A percentile compares a stretch with the other conserved stretches of the same genome.
Conservation (phyloP, 2,888 invertebrate genomes). For the Ophion slaviceki region DNA sequence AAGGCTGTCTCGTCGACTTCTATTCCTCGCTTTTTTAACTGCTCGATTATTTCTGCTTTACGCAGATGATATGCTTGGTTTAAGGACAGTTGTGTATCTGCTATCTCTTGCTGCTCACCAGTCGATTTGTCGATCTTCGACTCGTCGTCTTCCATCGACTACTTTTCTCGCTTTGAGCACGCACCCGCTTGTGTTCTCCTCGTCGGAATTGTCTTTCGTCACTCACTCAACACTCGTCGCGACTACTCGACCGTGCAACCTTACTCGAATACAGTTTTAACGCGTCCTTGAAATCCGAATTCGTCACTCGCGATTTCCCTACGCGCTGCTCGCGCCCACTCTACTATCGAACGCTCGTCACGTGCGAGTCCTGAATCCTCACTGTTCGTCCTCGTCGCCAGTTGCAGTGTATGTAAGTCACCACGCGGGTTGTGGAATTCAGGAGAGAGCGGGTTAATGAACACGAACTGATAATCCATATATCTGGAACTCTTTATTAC, state of each 20-base stretch:
- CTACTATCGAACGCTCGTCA: no score
- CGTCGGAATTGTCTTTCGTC: conserved; percentile 29
- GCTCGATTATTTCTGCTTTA: conserved; percentile 42
- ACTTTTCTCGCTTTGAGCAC: conserved; percentile 20
- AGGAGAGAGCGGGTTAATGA: no score
- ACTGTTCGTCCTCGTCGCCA: no score
- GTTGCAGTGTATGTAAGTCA: no score
- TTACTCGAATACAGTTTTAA: conserved; percentile 21
- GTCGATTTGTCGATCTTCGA: conserved; percentile 16
- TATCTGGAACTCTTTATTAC: conserved; percentile 1
- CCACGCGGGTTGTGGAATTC: no score
- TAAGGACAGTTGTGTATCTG: conserved; percentile 23
- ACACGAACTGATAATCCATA: not conserved
- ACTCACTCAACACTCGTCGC: conserved; percentile 47
- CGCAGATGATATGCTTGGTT: conserved; percentile 43
- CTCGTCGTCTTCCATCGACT: conserved; percentile 38
- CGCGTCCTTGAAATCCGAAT: conserved; percentile 41
- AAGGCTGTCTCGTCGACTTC: conserved; percentile 41
- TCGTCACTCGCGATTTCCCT: conserved; percentile 46
- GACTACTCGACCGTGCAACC: conserved; percentile 31
- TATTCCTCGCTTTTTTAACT: conserved; percentile 41
- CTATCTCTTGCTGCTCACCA: conserved; percentile 1
- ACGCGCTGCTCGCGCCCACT: conserved; percentile 27
- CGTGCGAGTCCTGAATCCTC: no score
- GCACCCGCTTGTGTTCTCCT: conserved; percentile 1